Percentiles rank a stretch among this genome's conserved stretches.
phyloP scores from a whole-genome alignment of 2,888 invertebrate genomes.

The Orchesellides sinensis region DNA sequence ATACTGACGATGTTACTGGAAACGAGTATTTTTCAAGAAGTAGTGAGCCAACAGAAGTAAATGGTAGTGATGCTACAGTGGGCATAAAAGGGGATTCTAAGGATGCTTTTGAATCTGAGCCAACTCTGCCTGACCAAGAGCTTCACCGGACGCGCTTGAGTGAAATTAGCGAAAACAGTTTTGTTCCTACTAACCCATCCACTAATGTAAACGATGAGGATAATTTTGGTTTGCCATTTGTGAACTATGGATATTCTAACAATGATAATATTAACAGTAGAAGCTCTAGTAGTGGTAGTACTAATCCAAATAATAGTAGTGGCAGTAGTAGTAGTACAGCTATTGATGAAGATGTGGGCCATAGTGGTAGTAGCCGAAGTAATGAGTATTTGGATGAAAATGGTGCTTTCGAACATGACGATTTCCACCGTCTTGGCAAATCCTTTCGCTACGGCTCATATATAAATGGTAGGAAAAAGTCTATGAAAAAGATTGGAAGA shows the following conservation, averaged over 20 bases:
- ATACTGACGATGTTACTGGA: slow-evolving; percentile 48
- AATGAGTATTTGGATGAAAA: slow-evolving; percentile 25
- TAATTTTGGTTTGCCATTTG: slow-evolving; percentile 8
- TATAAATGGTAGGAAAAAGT: slow-evolving; percentile 16
- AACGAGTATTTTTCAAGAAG: slow-evolving; percentile 38
- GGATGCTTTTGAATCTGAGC: slow-evolving; percentile 34
- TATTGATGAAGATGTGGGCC: not conserved
- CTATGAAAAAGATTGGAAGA: not conserved
- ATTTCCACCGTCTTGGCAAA: not conserved
- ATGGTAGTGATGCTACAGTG: not conserved
- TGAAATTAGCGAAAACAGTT: slow-evolving; percentile 28
- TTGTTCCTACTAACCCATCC: slow-evolving; percentile 41
- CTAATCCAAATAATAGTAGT: slow-evolving; percentile 18
- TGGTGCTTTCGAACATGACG: slow-evolving; percentile 36
- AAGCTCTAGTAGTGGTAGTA: slow-evolving; percentile 7
- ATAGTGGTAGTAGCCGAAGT: slow-evolving; percentile 22
- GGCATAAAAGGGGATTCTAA: slow-evolving; percentile 1
- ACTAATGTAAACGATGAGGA: slow-evolving; percentile 20
- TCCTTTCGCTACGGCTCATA: slow-evolving; percentile 1
- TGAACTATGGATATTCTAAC: slow-evolving; percentile 2
- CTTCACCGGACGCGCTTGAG: slow-evolving; percentile 43
- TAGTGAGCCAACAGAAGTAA: slow-evolving; percentile 17
- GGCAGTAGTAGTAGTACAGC: not conserved
- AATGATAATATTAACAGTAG: slow-evolving; percentile 32
- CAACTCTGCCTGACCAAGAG: slow-evolving; percentile 35